phyloP scores from a whole-genome alignment of 2,888 invertebrate genomes.

The Trissonchulus sp. region DNA sequence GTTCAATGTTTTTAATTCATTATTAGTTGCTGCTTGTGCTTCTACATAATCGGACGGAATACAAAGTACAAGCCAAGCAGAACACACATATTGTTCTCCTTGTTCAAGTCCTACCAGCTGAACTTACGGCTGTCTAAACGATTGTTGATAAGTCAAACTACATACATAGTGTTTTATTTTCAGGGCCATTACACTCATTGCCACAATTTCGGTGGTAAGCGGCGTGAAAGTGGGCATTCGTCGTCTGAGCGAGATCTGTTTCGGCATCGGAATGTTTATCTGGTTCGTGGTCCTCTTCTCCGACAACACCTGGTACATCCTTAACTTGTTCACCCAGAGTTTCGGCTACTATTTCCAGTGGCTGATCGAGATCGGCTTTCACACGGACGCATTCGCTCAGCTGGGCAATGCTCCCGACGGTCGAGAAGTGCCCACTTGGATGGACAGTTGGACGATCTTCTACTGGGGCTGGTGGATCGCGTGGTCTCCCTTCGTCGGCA shows the following conservation, averaged over 20 bases:
- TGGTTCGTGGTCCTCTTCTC: slow-evolving; percentile 33
- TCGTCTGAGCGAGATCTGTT: slow-evolving; percentile 32
- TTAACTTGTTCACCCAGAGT: slow-evolving; percentile 32
- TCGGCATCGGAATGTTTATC: slow-evolving; percentile 31
- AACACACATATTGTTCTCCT: not conserved
- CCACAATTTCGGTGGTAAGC: slow-evolving; percentile 32
- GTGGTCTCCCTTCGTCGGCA: slow-evolving; percentile 36
- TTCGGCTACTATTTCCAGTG: slow-evolving; percentile 34
- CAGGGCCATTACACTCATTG: slow-evolving; percentile 32
- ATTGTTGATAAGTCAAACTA: too few relatives aligned
- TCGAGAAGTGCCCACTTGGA: slow-evolving; percentile 30
- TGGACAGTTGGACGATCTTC: slow-evolving; percentile 34
- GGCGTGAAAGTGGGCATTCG: slow-evolving; percentile 33
- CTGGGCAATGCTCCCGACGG: slow-evolving; percentile 26
- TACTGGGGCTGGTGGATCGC: slow-evolving; percentile 38
- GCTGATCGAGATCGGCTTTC: slow-evolving; percentile 23
- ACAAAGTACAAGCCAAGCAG: not conserved
- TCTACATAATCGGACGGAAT: not conserved
- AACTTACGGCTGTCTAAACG: too few relatives aligned
- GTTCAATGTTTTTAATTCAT: too few relatives aligned
- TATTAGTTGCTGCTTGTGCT: too few relatives aligned
- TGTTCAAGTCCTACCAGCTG: not conserved
- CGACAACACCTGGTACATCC: slow-evolving; percentile 32
- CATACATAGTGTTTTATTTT: too few relatives aligned
- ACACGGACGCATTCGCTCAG: slow-evolving; percentile 28